Conservation (phyloP, 1,140 invertebrate genomes). For the Euura saliciscinereae region DNA sequence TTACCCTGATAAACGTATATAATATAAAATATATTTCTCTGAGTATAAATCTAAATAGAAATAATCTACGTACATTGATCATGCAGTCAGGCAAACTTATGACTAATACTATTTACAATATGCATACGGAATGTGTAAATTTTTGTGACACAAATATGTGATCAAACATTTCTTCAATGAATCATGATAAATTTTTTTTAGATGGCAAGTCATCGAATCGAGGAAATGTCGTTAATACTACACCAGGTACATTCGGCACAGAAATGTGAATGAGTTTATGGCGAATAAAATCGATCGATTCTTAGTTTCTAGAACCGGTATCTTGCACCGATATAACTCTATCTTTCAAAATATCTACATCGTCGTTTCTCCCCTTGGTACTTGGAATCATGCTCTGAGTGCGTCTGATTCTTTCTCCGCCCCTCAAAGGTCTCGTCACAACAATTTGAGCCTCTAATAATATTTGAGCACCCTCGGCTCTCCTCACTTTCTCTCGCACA, state of each 20-base stretch:
- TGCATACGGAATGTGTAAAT: neutral
- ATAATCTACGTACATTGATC: neutral
- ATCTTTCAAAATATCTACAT: conserved; percentile 28
- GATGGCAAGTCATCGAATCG: neutral
- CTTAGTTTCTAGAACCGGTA: neutral
- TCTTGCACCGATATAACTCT: neutral
- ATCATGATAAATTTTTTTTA: neutral
- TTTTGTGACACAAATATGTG: neutral
- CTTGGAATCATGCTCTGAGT: conserved; percentile 67
- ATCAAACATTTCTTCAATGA: neutral
- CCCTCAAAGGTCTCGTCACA: conserved; percentile 44
- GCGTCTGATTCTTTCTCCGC: conserved; percentile 59
- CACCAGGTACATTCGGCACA: neutral
- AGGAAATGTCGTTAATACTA: neutral
- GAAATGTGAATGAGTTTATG: neutral
- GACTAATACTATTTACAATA: neutral
- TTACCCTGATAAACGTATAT: neutral
- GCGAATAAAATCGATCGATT: neutral
- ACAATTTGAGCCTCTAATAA: conserved; percentile 68
- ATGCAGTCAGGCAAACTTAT: neutral
- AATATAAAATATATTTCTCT: neutral
- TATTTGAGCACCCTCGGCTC: conserved; percentile 71
- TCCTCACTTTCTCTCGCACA: conserved; percentile 70
- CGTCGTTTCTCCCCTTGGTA: conserved; percentile 57
- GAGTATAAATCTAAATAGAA: neutral